Base-by-base conservation (phyloP, 2,797 vertebrate genomes). In the Erpetoichthys calabaricus region DNA sequence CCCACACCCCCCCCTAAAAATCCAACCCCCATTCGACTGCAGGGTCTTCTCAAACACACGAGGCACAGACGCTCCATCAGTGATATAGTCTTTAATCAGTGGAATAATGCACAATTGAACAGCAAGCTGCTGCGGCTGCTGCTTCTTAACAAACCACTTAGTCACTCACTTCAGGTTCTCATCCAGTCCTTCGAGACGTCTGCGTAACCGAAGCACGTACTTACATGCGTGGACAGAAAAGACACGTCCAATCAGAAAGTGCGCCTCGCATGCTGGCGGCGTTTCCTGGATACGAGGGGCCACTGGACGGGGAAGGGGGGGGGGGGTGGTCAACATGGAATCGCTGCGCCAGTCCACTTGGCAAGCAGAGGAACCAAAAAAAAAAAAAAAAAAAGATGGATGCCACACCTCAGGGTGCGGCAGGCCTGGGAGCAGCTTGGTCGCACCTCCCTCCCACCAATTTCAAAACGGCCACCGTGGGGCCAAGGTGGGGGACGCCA, bases 71-170 rank as follows among this genome's bases (percentile, higher is more conserved):
- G 66, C 73, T 56, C 74, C 76, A 74, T 83, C 81, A 85, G 83
- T 81, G 84, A 87, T 85, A 83, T 84, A 80, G 80, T 84, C 79
- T 89, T 89, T 89, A 89, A 86, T 89, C 82, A 86, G 77, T 80
- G 78, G 76, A 86, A 80, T 86, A 86, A 87, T 77, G 84, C 83
- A 85, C 76, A 75, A 82, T 86, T 85, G 85, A 87, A 89, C 85
- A 87, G 84, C 86, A 87, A 88, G 86, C 80, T 80, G 83, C 25
- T 25, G 25, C 25, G 25, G 57, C 52, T 51, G 52, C 41, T 45
- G 9, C 47, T 45, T 10, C 25, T 57, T 50, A 58, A 6, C 51
- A 47, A 51, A 50, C 42, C 44, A 50, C 5, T 45, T 45, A 42
- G 51, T 44, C 57, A 10, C 51, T 43, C 52, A 44, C 49, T 47